Conservation (phyloP, 2,888 invertebrate genomes). For the Cloeon dipterum region DNA sequence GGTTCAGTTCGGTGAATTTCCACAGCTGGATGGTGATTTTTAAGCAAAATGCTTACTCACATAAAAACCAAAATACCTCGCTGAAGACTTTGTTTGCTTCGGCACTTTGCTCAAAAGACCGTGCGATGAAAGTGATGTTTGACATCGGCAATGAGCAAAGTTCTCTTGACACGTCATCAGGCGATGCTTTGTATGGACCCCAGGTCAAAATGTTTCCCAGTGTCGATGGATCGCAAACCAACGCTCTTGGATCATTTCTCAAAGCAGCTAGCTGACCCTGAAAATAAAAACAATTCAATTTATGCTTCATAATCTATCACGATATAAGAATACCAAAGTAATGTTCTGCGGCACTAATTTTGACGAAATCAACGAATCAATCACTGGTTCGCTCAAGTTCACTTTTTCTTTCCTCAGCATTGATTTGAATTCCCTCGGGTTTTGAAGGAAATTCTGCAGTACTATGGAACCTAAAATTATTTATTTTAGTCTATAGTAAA, state of each 20-base stretch:
- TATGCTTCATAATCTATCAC: too few relatives aligned
- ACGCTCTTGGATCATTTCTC: slow-evolving; percentile 4
- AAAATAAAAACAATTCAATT: neutral
- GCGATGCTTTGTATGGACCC: neutral
- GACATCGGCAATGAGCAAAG: neutral
- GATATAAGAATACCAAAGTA: slow-evolving; percentile 3
- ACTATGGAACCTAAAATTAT: slow-evolving; percentile 5
- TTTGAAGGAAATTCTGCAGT: slow-evolving; percentile 18
- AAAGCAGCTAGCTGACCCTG: slow-evolving; percentile 3
- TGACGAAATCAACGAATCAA: slow-evolving; percentile 19
- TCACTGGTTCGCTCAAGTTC: slow-evolving; percentile 16
- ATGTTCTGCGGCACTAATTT: slow-evolving; percentile 5
- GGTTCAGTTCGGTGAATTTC: slow-evolving; percentile 6
- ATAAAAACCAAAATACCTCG: neutral
- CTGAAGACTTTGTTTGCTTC: neutral
- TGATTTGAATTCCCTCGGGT: slow-evolving; percentile 20
- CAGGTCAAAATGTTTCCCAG: slow-evolving; percentile 1
- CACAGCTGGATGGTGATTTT: too few relatives aligned
- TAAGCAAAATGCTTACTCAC: too few relatives aligned
- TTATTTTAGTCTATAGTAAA: neutral
- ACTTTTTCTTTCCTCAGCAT: slow-evolving; percentile 18
- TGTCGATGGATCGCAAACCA: slow-evolving; percentile 5
- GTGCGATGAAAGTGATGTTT: neutral
- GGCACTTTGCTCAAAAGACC: neutral
- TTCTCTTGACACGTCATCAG: neutral